phyloP scores from a whole-genome alignment of 2,888 invertebrate species.

The Hydraecia micacea region DNA sequence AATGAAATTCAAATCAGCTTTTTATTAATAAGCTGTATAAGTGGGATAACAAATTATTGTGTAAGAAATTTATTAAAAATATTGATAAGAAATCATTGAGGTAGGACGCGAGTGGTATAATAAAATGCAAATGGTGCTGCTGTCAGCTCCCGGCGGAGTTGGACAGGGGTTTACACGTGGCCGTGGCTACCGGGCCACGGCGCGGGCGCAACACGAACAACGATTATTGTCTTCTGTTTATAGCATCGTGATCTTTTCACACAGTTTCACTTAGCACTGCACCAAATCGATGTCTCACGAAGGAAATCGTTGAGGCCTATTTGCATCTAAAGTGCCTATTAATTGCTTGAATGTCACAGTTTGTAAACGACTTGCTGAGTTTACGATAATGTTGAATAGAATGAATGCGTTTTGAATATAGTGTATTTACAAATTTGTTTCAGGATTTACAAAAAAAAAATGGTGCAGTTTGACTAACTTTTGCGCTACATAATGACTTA shows the following conservation, averaged over 20 bases:
- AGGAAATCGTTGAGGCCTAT: constrained; percentile 71
- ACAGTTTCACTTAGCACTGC: constrained; percentile 71
- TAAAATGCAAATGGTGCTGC: constrained; percentile 71
- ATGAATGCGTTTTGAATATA: constrained; percentile 52
- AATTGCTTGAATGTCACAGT: constrained; percentile 71
- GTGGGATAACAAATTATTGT: constrained; percentile 6
- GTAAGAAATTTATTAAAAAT: constrained; percentile 20
- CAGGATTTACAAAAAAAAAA: background rate
- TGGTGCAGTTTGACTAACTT: background rate
- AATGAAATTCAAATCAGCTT: constrained; percentile 44
- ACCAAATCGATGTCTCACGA: constrained; percentile 76
- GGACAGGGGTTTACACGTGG: constrained; percentile 77
- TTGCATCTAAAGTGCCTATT: constrained; percentile 79
- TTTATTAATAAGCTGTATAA: constrained; percentile 12
- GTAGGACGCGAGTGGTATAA: constrained; percentile 55
- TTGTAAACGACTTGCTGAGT: constrained; percentile 59
- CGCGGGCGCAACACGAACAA: constrained; percentile 75
- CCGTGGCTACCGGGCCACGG: constrained; percentile 70
- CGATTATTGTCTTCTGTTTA: constrained; percentile 83
- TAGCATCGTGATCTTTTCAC: constrained; percentile 81
- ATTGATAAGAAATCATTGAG: constrained; percentile 33
- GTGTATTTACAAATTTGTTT: constrained; percentile 6
- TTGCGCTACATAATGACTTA: background rate
- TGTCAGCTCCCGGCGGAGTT: constrained; percentile 71
- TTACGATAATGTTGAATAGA: constrained; percentile 59